phyloP scores from a whole-genome alignment of 2,113 vertebrate species.

The Chaenocephalus aceratus region DNA sequence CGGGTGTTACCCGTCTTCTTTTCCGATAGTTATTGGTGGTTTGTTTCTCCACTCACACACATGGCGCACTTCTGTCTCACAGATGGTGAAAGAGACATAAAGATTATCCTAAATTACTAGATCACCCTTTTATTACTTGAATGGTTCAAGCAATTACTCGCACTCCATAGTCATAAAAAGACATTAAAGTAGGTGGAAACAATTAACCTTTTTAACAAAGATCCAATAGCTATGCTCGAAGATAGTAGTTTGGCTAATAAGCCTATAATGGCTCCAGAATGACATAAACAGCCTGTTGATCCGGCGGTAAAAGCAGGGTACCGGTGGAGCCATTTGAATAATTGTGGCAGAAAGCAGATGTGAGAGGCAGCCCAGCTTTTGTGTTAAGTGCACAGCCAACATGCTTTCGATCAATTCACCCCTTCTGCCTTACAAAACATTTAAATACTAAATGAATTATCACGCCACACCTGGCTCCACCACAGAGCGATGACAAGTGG shows the following conservation, averaged over 20 bases:
- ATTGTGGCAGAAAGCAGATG: constrained; percentile 47
- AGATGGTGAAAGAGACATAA: constrained; percentile 14
- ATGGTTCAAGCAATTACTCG: constrained; percentile 39
- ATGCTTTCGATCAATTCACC: constrained; percentile 32
- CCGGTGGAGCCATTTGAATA: constrained; percentile 55
- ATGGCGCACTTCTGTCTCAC: constrained; percentile 11
- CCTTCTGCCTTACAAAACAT: constrained; percentile 14
- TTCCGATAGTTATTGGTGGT: neutral
- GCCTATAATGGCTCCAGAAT: constrained; percentile 17
- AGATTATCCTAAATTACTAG: constrained; percentile 22
- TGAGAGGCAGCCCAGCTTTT: constrained; percentile 43
- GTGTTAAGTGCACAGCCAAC: constrained; percentile 43
- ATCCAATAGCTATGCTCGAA: constrained; percentile 15
- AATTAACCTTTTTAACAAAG: constrained; percentile 33
- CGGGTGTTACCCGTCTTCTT: neutral
- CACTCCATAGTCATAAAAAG: constrained; percentile 33
- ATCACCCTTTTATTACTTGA: constrained; percentile 40
- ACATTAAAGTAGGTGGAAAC: constrained; percentile 31
- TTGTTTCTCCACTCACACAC: neutral
- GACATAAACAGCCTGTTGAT: constrained; percentile 33
- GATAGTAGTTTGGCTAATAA: constrained; percentile 34
- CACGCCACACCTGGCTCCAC: constrained; percentile 39
- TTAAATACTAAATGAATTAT: constrained; percentile 44
- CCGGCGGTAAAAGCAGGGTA: constrained; percentile 35
- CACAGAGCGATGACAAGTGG: constrained; percentile 22